Conservation (phyloP, 1,140 invertebrate genomes). For the Dendroctonus valens region DNA sequence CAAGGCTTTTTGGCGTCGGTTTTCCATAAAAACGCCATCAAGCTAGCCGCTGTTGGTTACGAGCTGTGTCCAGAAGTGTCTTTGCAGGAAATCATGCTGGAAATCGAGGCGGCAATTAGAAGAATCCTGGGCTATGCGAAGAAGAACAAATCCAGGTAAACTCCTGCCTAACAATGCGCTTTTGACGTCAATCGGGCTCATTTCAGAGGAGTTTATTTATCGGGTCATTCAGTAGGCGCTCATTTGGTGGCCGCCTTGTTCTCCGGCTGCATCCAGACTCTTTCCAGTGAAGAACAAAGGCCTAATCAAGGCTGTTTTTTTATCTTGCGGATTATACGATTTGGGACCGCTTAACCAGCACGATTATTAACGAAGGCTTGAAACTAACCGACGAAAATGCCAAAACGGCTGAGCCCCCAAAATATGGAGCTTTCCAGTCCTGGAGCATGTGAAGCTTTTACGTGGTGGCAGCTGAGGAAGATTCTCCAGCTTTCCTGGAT, state of each 20-base stretch:
- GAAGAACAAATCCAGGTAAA: slow-evolving; percentile 21
- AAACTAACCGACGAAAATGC: slow-evolving; percentile 37
- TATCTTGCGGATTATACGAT: slow-evolving; percentile 61
- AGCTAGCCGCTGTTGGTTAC: slow-evolving; percentile 23
- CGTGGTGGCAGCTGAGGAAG: slow-evolving; percentile 51
- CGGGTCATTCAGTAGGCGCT: slow-evolving; percentile 75
- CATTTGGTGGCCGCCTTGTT: slow-evolving; percentile 65
- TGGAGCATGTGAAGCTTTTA: slow-evolving; percentile 39
- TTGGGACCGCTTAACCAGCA: slow-evolving; percentile 45
- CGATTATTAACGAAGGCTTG: slow-evolving; percentile 40
- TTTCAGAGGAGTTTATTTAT: slow-evolving; percentile 63
- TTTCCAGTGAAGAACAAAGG: slow-evolving; percentile 35
- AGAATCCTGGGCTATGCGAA: slow-evolving; percentile 23
- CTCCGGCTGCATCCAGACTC: slow-evolving; percentile 48
- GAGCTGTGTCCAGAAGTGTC: slow-evolving; percentile 22
- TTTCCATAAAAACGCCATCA: slow-evolving; percentile 23
- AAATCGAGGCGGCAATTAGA: slow-evolving; percentile 21
- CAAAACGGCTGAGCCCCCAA: slow-evolving; percentile 42
- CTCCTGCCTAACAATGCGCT: background rate
- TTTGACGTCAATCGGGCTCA: background rate
- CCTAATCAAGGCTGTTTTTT: slow-evolving; percentile 50
- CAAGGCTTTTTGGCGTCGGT: slow-evolving; percentile 17
- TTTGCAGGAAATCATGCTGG: slow-evolving; percentile 17
- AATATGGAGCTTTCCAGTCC: slow-evolving; percentile 14
- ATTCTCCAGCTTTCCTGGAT: slow-evolving; percentile 52